Evolutionary conservation across 2,113 vertebrate species (phyloP).

Genomic region (Toxotes chatareus): DNA sequence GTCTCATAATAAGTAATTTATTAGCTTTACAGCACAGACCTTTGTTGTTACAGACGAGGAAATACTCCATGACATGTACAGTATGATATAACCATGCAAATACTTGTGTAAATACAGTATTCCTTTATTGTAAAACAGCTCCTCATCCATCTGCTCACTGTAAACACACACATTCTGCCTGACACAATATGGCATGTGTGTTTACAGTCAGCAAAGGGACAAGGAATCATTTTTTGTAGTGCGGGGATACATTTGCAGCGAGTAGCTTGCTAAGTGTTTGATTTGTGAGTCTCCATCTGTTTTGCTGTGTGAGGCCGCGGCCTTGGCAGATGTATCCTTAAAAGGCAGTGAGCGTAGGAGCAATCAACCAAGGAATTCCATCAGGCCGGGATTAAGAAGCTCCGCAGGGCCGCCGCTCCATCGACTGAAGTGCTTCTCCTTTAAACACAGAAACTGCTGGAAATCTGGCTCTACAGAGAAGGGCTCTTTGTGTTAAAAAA

Average conservation of each 20-base stretch:
- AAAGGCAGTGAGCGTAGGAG: slow-evolving; percentile 84
- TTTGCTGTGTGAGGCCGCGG: slow-evolving; percentile 66
- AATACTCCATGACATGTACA: background rate
- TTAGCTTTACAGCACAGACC: background rate
- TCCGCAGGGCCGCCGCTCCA: slow-evolving; percentile 54
- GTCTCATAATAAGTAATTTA: background rate
- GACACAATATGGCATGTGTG: slow-evolving; percentile 57
- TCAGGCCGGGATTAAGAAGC: slow-evolving; percentile 78
- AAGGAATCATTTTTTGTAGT: slow-evolving; percentile 60
- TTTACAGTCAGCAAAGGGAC: slow-evolving; percentile 71
- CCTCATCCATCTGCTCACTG: slow-evolving; percentile 33
- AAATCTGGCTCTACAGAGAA: slow-evolving; percentile 7
- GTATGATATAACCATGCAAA: slow-evolving; percentile 14
- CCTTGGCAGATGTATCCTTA: slow-evolving; percentile 84
- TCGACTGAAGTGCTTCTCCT: slow-evolving; percentile 53
- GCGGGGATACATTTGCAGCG: slow-evolving; percentile 61
- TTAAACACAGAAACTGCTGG: slow-evolving; percentile 48
- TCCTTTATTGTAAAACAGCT: slow-evolving; percentile 24
- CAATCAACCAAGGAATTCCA: slow-evolving; percentile 83
- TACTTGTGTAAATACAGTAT: slow-evolving; percentile 13
- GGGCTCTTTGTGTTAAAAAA: background rate
- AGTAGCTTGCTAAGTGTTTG: slow-evolving; percentile 74
- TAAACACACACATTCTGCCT: slow-evolving; percentile 48
- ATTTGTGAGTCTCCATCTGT: slow-evolving; percentile 82
- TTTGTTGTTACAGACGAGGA: background rate